Evolutionary conservation across 1,140 invertebrate species (phyloP), one percentile per base, ranked within the genome.

Genomic region (Trigoniulus corallinus): DNA sequence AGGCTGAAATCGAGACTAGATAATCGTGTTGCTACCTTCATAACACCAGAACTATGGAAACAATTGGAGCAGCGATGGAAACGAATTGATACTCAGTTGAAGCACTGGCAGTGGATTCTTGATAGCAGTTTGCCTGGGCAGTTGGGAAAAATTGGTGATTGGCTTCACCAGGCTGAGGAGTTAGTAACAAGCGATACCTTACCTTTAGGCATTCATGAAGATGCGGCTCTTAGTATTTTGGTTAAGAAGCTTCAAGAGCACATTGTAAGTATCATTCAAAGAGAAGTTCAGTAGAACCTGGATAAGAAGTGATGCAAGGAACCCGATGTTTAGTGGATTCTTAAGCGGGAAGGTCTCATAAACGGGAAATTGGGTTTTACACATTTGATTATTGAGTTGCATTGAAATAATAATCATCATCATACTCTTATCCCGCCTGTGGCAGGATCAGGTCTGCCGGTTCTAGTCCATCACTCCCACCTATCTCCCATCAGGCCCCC

Each of bases 221-320:
- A 91, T 64, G 81, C 84, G 67, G 86, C 84, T 34, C 86, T 86
- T 2, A 76, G 79, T 34, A 77, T 88, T 50, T 84, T 92, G 44
- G 88, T 84, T 56, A 75, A 77, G 54, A 91, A 89, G 66, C 65
- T 93, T 37, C 84, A 89, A 64, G 84, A 91, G 59, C 88, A 94
- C 60, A 91, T 82, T 62, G 72, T 44, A 44, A 44, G 21, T 44
- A 12, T 7, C 18, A 44, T 12, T 24, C 42, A 4, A 44, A 7
- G 4, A 44, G 7, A 7, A 10, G 29, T 34, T 7, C 29, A 10
- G 18, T 20, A 44, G 42, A 10, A 44, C 7, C 18, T 20, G 42
- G 42, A 44, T 44, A 21, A 44, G 18, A 44, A 20, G 21, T 44
- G 18, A 20, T 18, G 42, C n/a, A n/a, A n/a, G n/a, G n/a, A n/a